Conservation (phyloP, 1,140 invertebrate genomes). For the Andrena cerasifolii region DNA sequence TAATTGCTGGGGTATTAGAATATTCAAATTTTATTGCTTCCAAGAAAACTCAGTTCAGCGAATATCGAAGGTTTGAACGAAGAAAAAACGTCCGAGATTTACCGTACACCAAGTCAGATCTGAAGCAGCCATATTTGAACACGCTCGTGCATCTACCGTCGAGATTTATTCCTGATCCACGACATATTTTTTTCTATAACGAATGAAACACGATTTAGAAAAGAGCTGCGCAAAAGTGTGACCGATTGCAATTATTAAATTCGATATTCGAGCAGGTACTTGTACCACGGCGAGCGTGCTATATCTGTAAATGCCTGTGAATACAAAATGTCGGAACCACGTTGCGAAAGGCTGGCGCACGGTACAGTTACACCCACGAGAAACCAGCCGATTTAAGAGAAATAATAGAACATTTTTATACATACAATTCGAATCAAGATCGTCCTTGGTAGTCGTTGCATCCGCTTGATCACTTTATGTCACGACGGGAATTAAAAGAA, state of each 20-base stretch:
- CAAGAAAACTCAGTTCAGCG: not conserved
- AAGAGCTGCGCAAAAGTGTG: not conserved
- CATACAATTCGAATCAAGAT: constrained; percentile 45
- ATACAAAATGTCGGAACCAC: constrained; percentile 63
- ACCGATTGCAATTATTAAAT: not conserved
- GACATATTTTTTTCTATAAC: not conserved
- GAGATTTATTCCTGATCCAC: not conserved
- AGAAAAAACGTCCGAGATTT: not conserved
- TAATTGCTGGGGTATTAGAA: not conserved
- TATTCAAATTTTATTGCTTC: not conserved
- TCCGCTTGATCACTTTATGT: constrained; percentile 12
- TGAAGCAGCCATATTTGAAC: constrained; percentile 55
- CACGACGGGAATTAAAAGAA: too few species aligned
- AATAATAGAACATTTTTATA: constrained; percentile 20
- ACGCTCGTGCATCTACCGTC: not conserved
- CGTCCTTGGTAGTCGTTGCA: constrained; percentile 27
- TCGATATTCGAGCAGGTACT: not conserved
- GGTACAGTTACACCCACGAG: not conserved
- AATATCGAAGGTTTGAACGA: not conserved
- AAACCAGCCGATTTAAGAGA: not conserved
- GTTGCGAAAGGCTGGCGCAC: constrained; percentile 36
- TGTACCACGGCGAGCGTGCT: not conserved
- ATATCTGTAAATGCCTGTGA: constrained; percentile 1
- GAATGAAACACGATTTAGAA: not conserved
- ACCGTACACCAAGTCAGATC: not conserved